These are phyloP conservation scores for human (Homo sapiens) DNA, from an alignment of 2,113 vertebrate species.

Conservation along the genomic window GRCh38 chr6:127939501-127940000, in stretches of 20 bases:
- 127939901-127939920: slow-evolving; percentile 63
- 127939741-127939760: not conserved
- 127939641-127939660: not conserved
- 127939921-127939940: too few species aligned
- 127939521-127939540: not conserved
- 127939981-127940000: not conserved
- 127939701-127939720: not conserved
- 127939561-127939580: not conserved
- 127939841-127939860: slow-evolving; percentile 35
- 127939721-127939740: not conserved
- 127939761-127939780: not conserved
- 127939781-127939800: not conserved
- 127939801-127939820: not conserved
- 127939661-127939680: not conserved
- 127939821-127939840: not conserved
- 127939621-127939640: not conserved
- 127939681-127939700: not conserved
- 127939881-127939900: slow-evolving; percentile 73
- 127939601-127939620: not conserved
- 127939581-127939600: not conserved
- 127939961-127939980: slow-evolving; percentile 52
- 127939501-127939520: not conserved
- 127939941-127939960: not conserved
- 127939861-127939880: slow-evolving; percentile 72
- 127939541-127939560: not conserved